Base-by-base conservation (phyloP, 2,888 invertebrate species). In the Scaptomyza reducta region DNA sequence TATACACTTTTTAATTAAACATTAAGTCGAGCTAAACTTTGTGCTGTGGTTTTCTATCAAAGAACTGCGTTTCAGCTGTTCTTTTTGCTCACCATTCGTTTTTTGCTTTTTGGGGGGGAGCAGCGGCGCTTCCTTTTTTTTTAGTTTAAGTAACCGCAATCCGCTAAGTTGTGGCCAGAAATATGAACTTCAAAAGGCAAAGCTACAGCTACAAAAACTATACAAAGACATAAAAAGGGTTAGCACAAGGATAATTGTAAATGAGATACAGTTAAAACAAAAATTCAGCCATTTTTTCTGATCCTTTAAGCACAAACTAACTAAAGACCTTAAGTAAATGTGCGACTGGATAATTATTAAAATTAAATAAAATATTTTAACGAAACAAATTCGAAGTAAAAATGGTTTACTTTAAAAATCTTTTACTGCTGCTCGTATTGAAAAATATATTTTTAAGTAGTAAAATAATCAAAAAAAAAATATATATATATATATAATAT, bases 1-100 rank as follows among this genome's bases (percentile, higher is more conserved):
- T 53, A 47, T 64, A 60, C 68, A 69, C 58, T 67, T 75, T 83
- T 79, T 75, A 81, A 84, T 83, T 79, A 81, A 78, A 81, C 77
- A 79, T 79, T 81, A 83, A 77, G 69, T 75, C 60, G 61, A 66
- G 54, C 38, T 16, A 61, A 54, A 40, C 64, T 64, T 72, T 70
- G 54, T 61, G 66, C 67, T 69, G 60, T 31, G 69, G 74, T 63
- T 74, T 78, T 59, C 41, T 40, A 72, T 58, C 61, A 74, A 74
- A 74, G 61, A 58, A 40, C 42, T 56, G 22, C 41, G 13, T 22
- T 63, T 22, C 35, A 25, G 47, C 44, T 50, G 27, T 59, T 61
- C 46, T n/a, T 38, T 14, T 38, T 14, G 38, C 38, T 38, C 13
- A 0, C 13, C 13, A 13, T 51, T 76, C 46, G 45, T 57, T 67